Percentiles rank a stretch among this genome's conserved stretches.
phyloP scores from a whole-genome alignment of 23 tunicate genomes.

The Ciona savignyi region DNA sequence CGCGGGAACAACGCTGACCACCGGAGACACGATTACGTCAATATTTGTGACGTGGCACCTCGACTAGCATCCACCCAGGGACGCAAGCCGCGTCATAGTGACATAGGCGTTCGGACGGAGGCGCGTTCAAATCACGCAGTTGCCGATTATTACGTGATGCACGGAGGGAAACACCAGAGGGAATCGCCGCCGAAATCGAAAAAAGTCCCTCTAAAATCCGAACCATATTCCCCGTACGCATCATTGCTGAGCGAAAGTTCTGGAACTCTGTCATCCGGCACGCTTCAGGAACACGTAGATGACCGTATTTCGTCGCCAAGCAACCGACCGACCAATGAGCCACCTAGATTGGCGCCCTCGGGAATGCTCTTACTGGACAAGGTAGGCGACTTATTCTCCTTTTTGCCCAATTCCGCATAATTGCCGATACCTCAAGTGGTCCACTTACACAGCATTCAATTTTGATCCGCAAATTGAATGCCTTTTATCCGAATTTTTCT shows the following conservation, averaged over 20 bases:
- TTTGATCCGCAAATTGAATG: no score
- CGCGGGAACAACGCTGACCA: constrained; percentile 4
- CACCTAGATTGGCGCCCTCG: constrained; percentile 54
- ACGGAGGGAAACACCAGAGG: constrained; percentile 13
- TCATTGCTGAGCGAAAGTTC: constrained; percentile 20
- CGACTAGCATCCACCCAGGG: background rate
- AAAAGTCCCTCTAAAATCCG: constrained; percentile 9
- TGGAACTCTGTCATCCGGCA: constrained; percentile 18
- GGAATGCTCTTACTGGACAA: constrained; percentile 36
- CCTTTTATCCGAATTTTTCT: no score
- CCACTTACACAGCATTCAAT: no score
- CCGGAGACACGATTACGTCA: constrained; percentile 38
- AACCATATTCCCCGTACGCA: constrained; percentile 11
- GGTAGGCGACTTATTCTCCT: no score
- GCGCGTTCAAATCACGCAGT: constrained; percentile 1
- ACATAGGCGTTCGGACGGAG: background rate
- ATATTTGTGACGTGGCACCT: constrained; percentile 5
- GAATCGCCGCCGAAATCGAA: constrained; percentile 2
- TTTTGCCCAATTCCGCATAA: no score
- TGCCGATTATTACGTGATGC: background rate
- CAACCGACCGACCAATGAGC: constrained; percentile 11
- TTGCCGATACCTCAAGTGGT: no score
- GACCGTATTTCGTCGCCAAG: background rate
- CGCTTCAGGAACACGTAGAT: background rate
- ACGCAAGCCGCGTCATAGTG: background rate